Percentiles rank a stretch among this genome's conserved stretches.
phyloP scores from a whole-genome alignment of 2,113 vertebrate species.

The Seriola quinqueradiata region DNA sequence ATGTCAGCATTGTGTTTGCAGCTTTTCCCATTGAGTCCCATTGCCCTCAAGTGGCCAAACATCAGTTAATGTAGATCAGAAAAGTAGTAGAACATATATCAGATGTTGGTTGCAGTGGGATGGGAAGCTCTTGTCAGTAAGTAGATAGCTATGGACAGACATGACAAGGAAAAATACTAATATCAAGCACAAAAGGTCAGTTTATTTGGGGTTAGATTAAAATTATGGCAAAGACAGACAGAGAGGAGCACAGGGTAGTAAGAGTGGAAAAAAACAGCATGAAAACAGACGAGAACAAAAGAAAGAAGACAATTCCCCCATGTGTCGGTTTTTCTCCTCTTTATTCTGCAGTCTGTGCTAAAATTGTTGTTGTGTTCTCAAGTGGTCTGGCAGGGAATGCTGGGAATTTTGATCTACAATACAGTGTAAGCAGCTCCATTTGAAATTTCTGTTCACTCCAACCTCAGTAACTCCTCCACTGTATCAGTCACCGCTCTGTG shows the following conservation, averaged over 20 bases:
- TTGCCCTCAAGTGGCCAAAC: not conserved
- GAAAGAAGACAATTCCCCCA: not conserved
- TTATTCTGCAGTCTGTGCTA: slow-evolving; percentile 8
- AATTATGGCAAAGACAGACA: not conserved
- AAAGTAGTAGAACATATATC: not conserved
- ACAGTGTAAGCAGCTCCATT: not conserved
- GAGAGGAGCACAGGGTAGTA: not conserved
- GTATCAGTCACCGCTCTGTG: slow-evolving; percentile 1
- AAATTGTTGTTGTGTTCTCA: slow-evolving; percentile 32
- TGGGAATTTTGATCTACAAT: slow-evolving; percentile 38
- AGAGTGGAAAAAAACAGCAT: not conserved
- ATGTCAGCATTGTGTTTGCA: not conserved
- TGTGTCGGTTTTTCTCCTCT: slow-evolving; percentile 10
- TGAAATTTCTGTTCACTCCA: slow-evolving; percentile 11
- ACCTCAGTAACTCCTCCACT: not conserved
- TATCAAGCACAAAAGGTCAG: not conserved
- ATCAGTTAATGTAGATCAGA: not conserved
- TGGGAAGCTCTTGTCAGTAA: not conserved
- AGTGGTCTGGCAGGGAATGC: slow-evolving; percentile 37
- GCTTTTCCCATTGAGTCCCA: too few species aligned
- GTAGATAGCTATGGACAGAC: not conserved
- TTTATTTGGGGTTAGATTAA: not conserved
- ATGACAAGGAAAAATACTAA: not conserved
- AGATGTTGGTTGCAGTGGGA: not conserved
- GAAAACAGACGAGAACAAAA: slow-evolving; percentile 10